Percentiles rank a stretch among this genome's conserved stretches.
Evolutionary conservation across 2,888 invertebrate species (phyloP).

Genomic region (Nymphalis polychloros): DNA sequence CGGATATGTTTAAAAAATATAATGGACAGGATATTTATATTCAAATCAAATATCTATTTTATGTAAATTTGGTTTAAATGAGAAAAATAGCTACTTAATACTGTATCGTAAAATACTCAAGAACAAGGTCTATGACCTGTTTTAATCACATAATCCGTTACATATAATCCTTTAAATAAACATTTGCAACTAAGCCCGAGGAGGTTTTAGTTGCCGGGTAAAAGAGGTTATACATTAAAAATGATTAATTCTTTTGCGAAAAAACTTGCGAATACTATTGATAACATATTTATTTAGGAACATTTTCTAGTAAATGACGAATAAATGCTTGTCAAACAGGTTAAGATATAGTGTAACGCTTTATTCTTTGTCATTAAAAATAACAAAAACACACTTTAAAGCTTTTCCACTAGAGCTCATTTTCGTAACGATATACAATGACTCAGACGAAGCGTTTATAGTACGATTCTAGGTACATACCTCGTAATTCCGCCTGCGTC

Average conservation of each 20-base stretch:
- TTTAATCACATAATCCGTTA: constrained; percentile 17
- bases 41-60: constrained; percentile 6
- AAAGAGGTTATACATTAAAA: no score
- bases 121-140: constrained; percentile 3
- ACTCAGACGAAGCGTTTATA: neutral
- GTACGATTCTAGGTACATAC: constrained; percentile 32
- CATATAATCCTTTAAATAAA: constrained; percentile 11
- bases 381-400: neutral
- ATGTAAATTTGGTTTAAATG: neutral
- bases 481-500: constrained; percentile 38
- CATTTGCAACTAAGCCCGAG: neutral
- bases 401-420: neutral
- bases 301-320: neutral
- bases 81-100: neutral
- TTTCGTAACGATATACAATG: constrained; percentile 6
- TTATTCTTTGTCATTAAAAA: neutral
- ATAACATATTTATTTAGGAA: constrained; percentile 1
- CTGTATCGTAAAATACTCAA: neutral
- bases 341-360: constrained; percentile 8
- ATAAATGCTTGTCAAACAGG: constrained; percentile 6
- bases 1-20: no score
- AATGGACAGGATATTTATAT: neutral
- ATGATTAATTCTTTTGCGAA: no score
- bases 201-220: neutral
- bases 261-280: no score